Conservation (phyloP, 1,140 invertebrate species). For the Hesperophylax magnus region DNA sequence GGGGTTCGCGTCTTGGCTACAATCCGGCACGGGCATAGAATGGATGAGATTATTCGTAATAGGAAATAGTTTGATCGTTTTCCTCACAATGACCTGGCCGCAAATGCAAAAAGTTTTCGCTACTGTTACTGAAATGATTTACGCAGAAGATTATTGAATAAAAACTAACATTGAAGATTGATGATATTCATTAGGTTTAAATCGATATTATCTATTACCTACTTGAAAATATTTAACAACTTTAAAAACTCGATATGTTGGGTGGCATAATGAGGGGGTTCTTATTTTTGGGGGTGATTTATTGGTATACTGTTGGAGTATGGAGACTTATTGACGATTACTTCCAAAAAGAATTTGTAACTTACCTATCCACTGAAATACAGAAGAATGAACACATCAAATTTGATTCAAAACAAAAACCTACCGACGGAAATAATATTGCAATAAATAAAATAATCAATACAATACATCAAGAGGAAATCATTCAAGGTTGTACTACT, state of each 20-base stretch:
- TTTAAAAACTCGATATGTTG: conserved; percentile 61
- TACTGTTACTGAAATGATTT: conserved; percentile 65
- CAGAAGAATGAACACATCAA: conserved; percentile 63
- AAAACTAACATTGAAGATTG: neutral
- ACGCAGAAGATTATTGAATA: conserved; percentile 51
- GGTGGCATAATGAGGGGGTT: conserved; percentile 63
- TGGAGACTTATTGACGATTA: conserved; percentile 72
- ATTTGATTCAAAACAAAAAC: conserved; percentile 22
- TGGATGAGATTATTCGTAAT: conserved; percentile 74
- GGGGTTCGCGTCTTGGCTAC: conserved; percentile 72
- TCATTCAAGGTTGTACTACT: neutral
- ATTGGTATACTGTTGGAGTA: conserved; percentile 69
- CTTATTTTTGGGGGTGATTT: conserved; percentile 66
- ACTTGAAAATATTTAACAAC: conserved; percentile 7
- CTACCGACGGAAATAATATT: neutral
- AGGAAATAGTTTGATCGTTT: conserved; percentile 71
- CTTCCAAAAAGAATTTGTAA: conserved; percentile 70
- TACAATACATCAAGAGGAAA: neutral
- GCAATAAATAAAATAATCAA: neutral
- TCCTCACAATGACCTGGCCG: conserved; percentile 72
- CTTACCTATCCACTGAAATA: conserved; percentile 64
- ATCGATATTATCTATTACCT: neutral
- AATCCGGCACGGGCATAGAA: conserved; percentile 70
- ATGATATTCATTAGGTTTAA: neutral
- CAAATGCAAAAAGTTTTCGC: conserved; percentile 66